Percentiles rank a stretch among this genome's conserved stretches.
Conservation (phyloP, 1,140 invertebrate genomes). For the Radopholus similis region DNA sequence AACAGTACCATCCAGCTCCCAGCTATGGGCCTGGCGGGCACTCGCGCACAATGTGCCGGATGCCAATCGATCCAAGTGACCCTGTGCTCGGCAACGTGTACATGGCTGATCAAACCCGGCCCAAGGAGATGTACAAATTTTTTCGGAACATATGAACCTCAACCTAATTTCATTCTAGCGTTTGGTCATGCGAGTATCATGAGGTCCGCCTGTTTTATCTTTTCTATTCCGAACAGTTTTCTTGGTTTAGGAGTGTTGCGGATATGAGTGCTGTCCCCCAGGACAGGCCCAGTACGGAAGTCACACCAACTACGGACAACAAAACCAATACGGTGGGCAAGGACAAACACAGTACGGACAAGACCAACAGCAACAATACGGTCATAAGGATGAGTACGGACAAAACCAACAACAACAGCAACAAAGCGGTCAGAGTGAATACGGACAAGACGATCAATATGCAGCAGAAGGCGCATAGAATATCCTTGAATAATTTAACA, state of each 20-base stretch:
- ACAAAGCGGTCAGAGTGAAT: no score
- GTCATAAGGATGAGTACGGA: no score
- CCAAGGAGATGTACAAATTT: conserved; percentile 33
- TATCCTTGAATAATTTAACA: no score
- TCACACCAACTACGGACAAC: background rate
- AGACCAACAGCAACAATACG: no score
- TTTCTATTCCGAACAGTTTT: background rate
- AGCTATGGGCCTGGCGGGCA: background rate
- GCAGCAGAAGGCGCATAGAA: no score
- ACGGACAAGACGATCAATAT: no score
- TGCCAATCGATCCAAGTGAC: conserved; percentile 51
- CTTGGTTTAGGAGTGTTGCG: conserved; percentile 34
- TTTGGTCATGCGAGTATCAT: conserved; percentile 3
- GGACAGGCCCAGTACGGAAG: background rate
- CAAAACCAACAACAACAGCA: no score
- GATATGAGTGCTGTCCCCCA: conserved; percentile 51
- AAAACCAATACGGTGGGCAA: no score
- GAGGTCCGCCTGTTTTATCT: conserved; percentile 33
- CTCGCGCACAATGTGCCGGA: conserved; percentile 50
- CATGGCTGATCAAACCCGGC: conserved; percentile 52
- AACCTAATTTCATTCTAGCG: no score
- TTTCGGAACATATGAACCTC: background rate
- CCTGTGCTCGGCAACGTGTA: conserved; percentile 55
- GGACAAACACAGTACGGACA: no score
- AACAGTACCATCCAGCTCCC: conserved; percentile 2